Evolutionary conservation across 2,797 vertebrate species (phyloP).

Genomic region (Morelia viridis): DNA sequence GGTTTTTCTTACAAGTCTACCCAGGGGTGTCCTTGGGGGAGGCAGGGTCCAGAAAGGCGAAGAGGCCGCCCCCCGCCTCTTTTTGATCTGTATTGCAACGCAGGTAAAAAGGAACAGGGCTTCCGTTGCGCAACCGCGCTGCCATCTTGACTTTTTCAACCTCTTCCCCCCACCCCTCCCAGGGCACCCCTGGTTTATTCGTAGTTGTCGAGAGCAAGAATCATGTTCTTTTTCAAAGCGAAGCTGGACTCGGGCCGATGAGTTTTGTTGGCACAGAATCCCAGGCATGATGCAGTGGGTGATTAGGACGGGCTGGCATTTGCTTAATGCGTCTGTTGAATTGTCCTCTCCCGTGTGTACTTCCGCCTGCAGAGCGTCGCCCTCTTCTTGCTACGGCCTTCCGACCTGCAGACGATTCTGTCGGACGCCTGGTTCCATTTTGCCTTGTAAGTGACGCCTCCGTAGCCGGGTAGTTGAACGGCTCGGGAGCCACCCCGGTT

Average conservation of each 20-base stretch:
- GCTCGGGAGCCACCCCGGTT: accelerated
- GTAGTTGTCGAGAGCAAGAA: not conserved
- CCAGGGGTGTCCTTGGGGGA: too few species aligned
- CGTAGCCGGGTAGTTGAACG: not conserved
- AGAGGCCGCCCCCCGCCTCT: too few species aligned
- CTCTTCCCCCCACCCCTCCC: too few species aligned
- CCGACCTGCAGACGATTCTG: constrained; percentile 77
- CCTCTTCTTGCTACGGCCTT: constrained; percentile 78
- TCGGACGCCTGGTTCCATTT: constrained; percentile 82
- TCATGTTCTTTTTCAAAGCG: not conserved
- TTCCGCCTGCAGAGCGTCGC: constrained; percentile 70
- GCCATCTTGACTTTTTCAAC: too few species aligned
- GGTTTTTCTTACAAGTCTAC: too few species aligned
- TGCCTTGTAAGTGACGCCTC: constrained; percentile 73
- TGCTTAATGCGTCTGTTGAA: not conserved
- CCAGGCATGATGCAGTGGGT: too few species aligned
- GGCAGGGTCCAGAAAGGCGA: too few species aligned
- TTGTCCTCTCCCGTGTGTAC: not conserved
- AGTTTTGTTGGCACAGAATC: not conserved
- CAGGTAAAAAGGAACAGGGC: too few species aligned
- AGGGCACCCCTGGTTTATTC: too few species aligned
- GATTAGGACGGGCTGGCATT: not conserved
- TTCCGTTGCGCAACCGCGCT: too few species aligned
- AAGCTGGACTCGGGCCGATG: not conserved
- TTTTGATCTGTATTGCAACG: too few species aligned